Base-by-base conservation (phyloP, 2,797 vertebrate genomes). In the Meriones psammophilus region DNA sequence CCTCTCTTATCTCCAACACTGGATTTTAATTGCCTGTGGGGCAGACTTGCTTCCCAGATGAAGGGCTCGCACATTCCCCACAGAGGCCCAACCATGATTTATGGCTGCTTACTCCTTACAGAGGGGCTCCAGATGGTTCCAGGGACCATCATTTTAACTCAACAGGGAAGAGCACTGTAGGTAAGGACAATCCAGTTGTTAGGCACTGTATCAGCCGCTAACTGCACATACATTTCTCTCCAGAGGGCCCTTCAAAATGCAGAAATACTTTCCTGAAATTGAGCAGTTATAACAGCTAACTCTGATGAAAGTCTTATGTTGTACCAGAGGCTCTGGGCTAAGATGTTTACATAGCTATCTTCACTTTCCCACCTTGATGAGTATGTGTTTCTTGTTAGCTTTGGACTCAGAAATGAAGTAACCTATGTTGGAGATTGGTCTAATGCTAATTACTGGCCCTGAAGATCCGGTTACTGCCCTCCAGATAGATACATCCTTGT, bases 1-100 rank as follows among this genome's bases (percentile, higher is more conserved):
- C 97, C 98, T 98, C 98, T 96, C 98, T 98, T 98, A 97, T 98
- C 96, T 97, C 92, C 68, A 90, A 97, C 91, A 97, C 97, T 98
- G 89, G 93, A 0, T 98, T 98, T 98, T 98, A 98, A 98, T 98
- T 97, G 97, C 98, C 93, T 9, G 15, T 74, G 81, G 94, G 96
- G 36, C 94, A 98, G 95, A n/a, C 94, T 94, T 42, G 78, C 81
- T 93, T 96, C 69, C 71, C 88, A 96, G 62, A 56, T 80, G 80
- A 94, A 83, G 73, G 64, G 15, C 17, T 93, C 33, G 56, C 56
- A 89, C 14, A 58, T 33, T 50, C 30, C 64, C n/a, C 17, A 30
- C 26, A 62, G 73, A 94, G 54, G 26, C 56, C 54, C 36, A 83
- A 33, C 20, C 60, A 62, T 42, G 33, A 95, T 68, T 92, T 74